Evolutionary conservation across 1,140 invertebrate species (phyloP).

Genomic region (Neodiprion fabricii): DNA sequence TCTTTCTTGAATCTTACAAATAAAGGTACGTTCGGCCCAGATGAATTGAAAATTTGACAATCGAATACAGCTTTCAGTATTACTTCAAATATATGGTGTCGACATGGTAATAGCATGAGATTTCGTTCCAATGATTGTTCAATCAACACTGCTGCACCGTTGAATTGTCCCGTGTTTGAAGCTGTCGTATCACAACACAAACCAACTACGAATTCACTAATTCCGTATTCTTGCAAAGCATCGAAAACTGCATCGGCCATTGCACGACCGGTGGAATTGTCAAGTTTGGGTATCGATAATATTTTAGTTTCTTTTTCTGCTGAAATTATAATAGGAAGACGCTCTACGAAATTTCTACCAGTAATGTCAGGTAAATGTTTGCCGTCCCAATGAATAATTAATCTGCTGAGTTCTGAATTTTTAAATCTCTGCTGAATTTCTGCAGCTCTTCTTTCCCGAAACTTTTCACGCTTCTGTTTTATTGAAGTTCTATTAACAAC

Average conservation of each 20-base stretch:
- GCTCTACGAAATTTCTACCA: too few species aligned
- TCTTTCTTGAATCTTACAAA: too few species aligned
- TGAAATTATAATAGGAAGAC: too few species aligned
- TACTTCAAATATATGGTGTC: conserved; percentile 29
- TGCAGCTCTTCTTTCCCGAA: conserved; percentile 11
- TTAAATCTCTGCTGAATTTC: conserved; percentile 12
- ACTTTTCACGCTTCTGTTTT: conserved; percentile 16
- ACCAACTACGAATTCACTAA: conserved; percentile 20
- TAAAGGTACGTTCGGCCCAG: conserved; percentile 20
- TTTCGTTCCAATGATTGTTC: conserved; percentile 24
- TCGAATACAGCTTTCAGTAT: conserved; percentile 22
- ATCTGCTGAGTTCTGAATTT: conserved; percentile 18
- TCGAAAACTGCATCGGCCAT: conserved; percentile 23
- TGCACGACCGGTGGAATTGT: conserved; percentile 21
- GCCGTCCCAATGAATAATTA: conserved; percentile 3
- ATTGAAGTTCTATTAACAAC: conserved; percentile 20
- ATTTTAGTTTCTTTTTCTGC: too few species aligned
- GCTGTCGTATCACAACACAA: conserved; percentile 28
- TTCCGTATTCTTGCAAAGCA: conserved; percentile 23
- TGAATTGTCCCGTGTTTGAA: conserved; percentile 24
- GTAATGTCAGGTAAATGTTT: too few species aligned
- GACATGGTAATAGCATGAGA: conserved; percentile 26
- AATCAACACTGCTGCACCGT: conserved; percentile 26
- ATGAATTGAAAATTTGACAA: conserved; percentile 15
- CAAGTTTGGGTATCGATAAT: background rate